phyloP scores from a whole-genome alignment of 2,888 invertebrate genomes.

The Entomobrya multifasciata region DNA sequence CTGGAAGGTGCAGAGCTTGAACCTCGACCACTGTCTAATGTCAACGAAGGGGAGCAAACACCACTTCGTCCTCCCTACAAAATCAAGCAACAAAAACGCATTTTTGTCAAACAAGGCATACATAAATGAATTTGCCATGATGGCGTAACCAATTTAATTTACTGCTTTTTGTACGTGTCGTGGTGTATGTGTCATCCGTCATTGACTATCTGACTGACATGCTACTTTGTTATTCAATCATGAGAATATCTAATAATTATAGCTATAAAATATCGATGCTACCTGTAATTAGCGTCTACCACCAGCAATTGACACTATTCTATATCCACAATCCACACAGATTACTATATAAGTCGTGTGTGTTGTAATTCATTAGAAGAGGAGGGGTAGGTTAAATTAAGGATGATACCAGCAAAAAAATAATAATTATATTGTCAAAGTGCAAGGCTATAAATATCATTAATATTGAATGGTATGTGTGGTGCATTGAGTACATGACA shows the following conservation, averaged over 20 bases:
- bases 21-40: slow-evolving; percentile 78
- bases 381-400: not conserved
- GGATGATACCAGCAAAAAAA: slow-evolving; percentile 38
- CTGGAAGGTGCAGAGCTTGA: slow-evolving; percentile 77
- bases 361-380: slow-evolving; percentile 3
- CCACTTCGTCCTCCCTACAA: slow-evolving; percentile 65
- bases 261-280: not conserved
- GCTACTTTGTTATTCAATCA: not conserved
- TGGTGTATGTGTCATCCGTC: not conserved
- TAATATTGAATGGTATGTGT: not conserved
- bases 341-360: not conserved
- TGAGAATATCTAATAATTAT: slow-evolving; percentile 6
- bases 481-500: not conserved
- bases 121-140: not conserved
- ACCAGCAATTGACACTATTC: no score
- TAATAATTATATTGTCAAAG: slow-evolving; percentile 15
- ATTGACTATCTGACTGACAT: not conserved
- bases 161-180: not conserved
- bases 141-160: not conserved
- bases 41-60: slow-evolving; percentile 76
- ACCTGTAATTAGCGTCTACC: slow-evolving; percentile 3
- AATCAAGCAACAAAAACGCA: not conserved
- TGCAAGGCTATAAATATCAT: slow-evolving; percentile 29
- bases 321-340: not conserved
- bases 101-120: not conserved